These are phyloP conservation scores for Dorcus hopei DNA, from an alignment of 2,888 invertebrate species.

Conservation along the genomic window DNA sequence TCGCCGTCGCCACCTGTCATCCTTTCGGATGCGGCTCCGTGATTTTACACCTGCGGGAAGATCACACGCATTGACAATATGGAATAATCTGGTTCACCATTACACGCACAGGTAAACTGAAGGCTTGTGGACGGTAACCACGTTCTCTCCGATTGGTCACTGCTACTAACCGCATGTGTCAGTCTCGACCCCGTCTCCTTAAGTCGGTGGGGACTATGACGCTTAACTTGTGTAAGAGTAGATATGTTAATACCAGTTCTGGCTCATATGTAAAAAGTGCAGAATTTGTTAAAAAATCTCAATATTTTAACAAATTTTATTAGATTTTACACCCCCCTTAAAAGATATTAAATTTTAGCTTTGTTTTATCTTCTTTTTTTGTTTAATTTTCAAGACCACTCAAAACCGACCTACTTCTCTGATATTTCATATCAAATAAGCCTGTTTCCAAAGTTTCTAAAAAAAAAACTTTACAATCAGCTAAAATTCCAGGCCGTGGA, in stretches of 20 bases:
- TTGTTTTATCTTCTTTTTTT: no score
- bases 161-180: constrained; percentile 25
- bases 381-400: no score
- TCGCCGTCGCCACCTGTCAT: constrained; percentile 29
- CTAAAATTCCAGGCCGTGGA: no score
- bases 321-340: no score
- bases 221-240: constrained; percentile 2
- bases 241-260: constrained; percentile 2
- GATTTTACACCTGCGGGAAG: constrained; percentile 3
- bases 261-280: constrained; percentile 7
- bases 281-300: background rate
- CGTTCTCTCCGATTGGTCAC: constrained; percentile 28
- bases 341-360: no score
- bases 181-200: constrained; percentile 16
- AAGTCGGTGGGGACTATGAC: constrained; percentile 7
- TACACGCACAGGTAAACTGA: constrained; percentile 26
- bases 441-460: no score
- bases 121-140: constrained; percentile 14
- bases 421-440: no score
- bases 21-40: constrained; percentile 12
- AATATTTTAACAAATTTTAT: no score
- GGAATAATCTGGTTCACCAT: constrained; percentile 24
- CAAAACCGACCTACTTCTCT: no score
- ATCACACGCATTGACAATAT: constrained; percentile 4
- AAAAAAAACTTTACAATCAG: no score